Evolutionary conservation across 2,113 vertebrate genomes (phyloP).

Genomic region (Prinia subflava): DNA sequence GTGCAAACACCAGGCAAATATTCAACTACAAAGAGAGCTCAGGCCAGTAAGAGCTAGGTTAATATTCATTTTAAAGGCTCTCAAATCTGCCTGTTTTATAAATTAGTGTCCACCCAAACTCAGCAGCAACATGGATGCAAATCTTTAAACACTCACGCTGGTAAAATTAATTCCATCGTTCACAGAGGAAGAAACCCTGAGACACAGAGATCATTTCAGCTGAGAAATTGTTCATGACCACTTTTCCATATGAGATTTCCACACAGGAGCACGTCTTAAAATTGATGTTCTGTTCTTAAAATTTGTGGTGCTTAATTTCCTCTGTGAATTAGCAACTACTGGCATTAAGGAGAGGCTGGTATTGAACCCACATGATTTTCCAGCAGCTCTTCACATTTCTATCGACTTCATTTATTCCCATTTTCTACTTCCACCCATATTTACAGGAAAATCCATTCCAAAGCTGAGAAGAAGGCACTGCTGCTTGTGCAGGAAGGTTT

Average conservation of each 20-base stretch:
- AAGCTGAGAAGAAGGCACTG: not conserved
- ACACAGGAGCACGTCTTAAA: fast-evolving
- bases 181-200: not conserved
- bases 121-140: not conserved
- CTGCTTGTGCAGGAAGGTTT: not conserved
- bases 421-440: not conserved
- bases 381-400: not conserved
- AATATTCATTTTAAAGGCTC: not conserved
- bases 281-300: not conserved
- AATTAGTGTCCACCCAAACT: not conserved
- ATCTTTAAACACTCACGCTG: not conserved
- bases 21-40: not conserved
- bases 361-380: not conserved
- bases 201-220: not conserved
- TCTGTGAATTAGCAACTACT: not conserved
- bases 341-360: not conserved
- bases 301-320: not conserved
- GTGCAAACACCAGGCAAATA: not conserved
- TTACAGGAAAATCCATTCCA: not conserved
- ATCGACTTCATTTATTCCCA: not conserved
- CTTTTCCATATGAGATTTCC: not conserved
- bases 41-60: not conserved
- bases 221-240: not conserved
- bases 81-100: not conserved
- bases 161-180: not conserved